Evolutionary conservation across 2,888 invertebrate genomes (phyloP).

Genomic region (Biston betularia): DNA sequence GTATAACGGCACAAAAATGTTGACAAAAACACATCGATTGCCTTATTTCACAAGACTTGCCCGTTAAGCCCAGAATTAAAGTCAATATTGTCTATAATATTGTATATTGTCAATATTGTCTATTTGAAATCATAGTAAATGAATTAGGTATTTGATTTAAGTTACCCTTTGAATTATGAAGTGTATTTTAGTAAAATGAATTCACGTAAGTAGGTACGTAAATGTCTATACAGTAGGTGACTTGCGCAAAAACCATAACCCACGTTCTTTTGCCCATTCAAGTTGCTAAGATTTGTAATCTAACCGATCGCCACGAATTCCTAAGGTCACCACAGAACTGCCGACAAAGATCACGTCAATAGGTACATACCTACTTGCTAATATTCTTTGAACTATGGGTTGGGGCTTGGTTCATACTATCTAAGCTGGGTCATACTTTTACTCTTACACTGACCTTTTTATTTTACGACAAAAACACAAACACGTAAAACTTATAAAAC

Average conservation of each 20-base stretch:
- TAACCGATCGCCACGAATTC: slow-evolving; percentile 47
- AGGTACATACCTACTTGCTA: slow-evolving; percentile 41
- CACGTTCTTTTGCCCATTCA: slow-evolving; percentile 2
- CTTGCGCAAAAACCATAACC: neutral
- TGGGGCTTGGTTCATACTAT: slow-evolving; percentile 29
- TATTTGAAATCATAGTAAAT: too few species aligned
- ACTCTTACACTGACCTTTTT: slow-evolving; percentile 14
- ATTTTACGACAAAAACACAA: too few species aligned
- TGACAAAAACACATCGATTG: too few species aligned
- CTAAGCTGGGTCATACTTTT: slow-evolving; percentile 39
- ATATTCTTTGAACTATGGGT: slow-evolving; percentile 53
- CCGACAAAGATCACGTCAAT: slow-evolving; percentile 48
- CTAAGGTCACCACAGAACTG: slow-evolving; percentile 55
- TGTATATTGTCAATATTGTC: too few species aligned
- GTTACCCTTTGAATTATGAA: too few species aligned
- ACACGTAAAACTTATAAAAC: too few species aligned
- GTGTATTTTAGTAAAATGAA: neutral
- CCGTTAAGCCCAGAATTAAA: too few species aligned
- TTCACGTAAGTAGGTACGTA: neutral
- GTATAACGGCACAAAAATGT: too few species aligned
- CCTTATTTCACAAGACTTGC: too few species aligned
- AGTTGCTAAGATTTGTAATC: slow-evolving; percentile 8
- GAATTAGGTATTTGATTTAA: too few species aligned
- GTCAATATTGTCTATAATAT: too few species aligned
- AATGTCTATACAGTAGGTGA: neutral